Conservation (phyloP, 2,797 vertebrate species). For the Toxotes lorentzi region DNA sequence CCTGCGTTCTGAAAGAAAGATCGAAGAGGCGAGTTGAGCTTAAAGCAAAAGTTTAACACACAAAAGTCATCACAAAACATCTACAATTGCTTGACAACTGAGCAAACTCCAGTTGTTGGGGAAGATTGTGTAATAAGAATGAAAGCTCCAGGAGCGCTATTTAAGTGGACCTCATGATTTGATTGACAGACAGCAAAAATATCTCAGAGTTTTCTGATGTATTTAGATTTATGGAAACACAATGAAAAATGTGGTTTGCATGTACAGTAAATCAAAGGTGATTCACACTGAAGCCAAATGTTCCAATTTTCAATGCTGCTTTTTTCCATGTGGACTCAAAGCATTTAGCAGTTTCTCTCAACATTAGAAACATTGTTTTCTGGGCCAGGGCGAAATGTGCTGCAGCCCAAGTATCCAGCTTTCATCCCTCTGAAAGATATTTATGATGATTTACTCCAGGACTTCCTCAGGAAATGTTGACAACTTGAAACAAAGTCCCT, state of each 20-base stretch:
- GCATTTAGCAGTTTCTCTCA: slow-evolving; percentile 24
- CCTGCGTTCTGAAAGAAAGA: slow-evolving; percentile 65
- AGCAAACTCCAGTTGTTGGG: background rate
- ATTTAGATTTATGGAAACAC: background rate
- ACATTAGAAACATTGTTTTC: slow-evolving; percentile 52
- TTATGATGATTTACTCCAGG: slow-evolving; percentile 78
- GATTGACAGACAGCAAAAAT: background rate
- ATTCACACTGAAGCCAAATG: background rate
- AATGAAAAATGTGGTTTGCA: slow-evolving; percentile 7
- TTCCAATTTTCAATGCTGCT: background rate
- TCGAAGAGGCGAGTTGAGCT: background rate
- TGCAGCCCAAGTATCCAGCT: slow-evolving; percentile 46
- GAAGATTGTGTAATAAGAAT: background rate
- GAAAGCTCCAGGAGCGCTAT: background rate
- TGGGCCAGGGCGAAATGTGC: slow-evolving; percentile 32
- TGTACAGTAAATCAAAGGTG: background rate
- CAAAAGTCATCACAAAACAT: no score
- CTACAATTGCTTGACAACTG: no score
- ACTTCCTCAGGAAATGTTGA: slow-evolving; percentile 85
- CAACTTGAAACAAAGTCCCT: slow-evolving; percentile 80
- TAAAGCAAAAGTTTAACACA: background rate
- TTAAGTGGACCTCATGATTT: background rate
- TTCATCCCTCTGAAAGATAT: slow-evolving; percentile 72
- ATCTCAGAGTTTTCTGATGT: background rate
- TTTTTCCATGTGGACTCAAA: background rate